Evolutionary conservation across 2,797 vertebrate species (phyloP).

Genomic region (Paramormyrops hopkinsi): DNA sequence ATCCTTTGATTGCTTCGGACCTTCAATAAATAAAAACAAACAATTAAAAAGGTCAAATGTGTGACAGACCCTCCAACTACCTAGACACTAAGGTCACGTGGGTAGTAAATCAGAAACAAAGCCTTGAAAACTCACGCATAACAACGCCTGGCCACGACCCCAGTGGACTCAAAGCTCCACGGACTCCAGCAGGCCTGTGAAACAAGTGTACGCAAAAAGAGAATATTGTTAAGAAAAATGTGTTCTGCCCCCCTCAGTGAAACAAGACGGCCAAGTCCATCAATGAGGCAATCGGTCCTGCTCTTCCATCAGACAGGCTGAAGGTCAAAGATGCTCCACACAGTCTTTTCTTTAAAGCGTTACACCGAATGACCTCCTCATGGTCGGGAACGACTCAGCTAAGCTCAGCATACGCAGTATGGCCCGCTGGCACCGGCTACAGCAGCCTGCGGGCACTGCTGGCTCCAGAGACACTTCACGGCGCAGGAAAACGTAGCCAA

Average conservation of each 20-base stretch:
- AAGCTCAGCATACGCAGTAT: not conserved
- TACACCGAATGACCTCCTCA: not conserved
- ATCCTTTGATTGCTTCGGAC: conserved; percentile 89
- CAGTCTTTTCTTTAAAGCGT: not conserved
- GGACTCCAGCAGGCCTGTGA: conserved; percentile 74
- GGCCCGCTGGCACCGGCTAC: not conserved
- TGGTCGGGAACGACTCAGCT: not conserved
- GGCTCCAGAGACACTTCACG: not conserved
- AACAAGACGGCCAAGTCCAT: not conserved
- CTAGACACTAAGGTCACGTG: not conserved
- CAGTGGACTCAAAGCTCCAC: conserved; percentile 68
- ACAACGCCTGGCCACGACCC: conserved; percentile 66
- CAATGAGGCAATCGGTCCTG: not conserved
- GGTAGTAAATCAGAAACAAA: not conserved
- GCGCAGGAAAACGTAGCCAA: not conserved
- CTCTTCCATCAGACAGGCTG: conserved; percentile 33
- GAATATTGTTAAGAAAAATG: not conserved
- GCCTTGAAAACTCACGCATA: conserved; percentile 77
- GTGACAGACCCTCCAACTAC: not conserved
- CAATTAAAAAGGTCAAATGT: not conserved
- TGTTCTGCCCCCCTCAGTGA: too few species aligned
- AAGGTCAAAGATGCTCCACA: conserved; percentile 49
- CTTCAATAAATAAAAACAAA: conserved; percentile 52
- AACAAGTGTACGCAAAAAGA: not conserved
- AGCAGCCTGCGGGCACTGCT: not conserved